Evolutionary conservation across 2,888 invertebrate genomes (phyloP), one percentile per base, ranked within the genome.

Genomic region (Andrena haemorrhoa): DNA sequence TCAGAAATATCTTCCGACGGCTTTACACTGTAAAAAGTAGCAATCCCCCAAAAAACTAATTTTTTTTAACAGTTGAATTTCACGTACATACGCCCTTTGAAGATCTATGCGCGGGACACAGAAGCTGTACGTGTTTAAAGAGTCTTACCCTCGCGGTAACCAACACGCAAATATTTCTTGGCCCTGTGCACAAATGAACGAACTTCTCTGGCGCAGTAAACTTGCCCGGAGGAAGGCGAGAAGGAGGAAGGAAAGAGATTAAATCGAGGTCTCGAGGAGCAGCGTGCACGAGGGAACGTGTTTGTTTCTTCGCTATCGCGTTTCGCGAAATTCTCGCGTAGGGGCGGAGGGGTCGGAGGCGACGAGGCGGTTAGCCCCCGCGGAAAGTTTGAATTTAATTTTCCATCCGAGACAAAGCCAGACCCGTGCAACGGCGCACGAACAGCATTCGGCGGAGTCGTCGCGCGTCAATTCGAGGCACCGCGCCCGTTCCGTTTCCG

Each of bases 301-400:
- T 84, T 87, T 84, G 88, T 86, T 84, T 86, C 87, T 60, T 63
- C 74, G 84, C 81, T 84, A 86, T 83, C 86, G 68, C 74, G 61
- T 88, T 83, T 77, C 77, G 70, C 53, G 75, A 84, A 82, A 87
- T 83, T 88, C 83, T 75, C 79, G 53, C 64, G 58, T 10, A 35
- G 47, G 58, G 4, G 26, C 7, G 31, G n/a, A 23, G n/a, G 63
- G 12, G 23, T 23, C 16, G 41, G 31, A 20, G 26, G 41, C 41
- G 41, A 41, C 41, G 41, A 41, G 41, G 41, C 63, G 75, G 56
- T 56, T 68, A 49, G 10, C 10, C 20, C 26, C 58, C 47, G 56
- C 29, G 73, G 58, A 71, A 83, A 82, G 63, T 83, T 83, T 68
- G 74, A 82, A 83, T 82, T 82, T 82, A 82, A 83, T 83, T 82